Percentiles rank a stretch among this genome's conserved stretches.
phyloP scores from a whole-genome alignment of 2,888 invertebrate species.

The Eupithecia centaureata region DNA sequence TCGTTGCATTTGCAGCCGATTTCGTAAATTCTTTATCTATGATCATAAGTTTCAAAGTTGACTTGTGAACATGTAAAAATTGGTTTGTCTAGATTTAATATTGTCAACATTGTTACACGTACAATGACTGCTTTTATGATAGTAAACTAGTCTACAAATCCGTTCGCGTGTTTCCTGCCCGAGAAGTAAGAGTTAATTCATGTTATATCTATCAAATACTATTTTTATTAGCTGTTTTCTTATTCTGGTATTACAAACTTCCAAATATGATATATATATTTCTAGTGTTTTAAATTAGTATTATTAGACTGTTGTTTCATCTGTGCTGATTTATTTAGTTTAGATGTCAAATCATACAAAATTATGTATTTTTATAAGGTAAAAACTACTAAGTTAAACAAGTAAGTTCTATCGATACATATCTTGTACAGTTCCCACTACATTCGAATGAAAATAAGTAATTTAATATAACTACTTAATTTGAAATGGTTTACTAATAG shows the following conservation, averaged over 20 bases:
- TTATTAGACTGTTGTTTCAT: background rate
- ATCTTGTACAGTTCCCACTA: background rate
- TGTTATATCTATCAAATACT: background rate
- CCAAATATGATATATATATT: background rate
- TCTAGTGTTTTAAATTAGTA: background rate
- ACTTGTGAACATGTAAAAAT: background rate
- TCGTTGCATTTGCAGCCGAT: background rate
- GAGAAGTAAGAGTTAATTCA: background rate
- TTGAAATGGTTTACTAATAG: constrained; percentile 9
- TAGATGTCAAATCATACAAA: background rate
- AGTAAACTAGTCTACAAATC: background rate
- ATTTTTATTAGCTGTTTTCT: constrained; percentile 7
- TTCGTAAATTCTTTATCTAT: background rate
- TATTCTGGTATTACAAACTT: background rate
- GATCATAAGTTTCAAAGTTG: background rate
- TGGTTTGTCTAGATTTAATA: background rate
- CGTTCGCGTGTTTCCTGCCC: background rate
- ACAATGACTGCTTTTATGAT: background rate
- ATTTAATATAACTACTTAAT: constrained; percentile 1
- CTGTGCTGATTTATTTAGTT: background rate
- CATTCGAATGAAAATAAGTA: background rate
- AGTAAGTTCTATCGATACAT: background rate
- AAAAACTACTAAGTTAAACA: background rate
- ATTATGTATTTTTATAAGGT: background rate
- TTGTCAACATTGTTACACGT: background rate